phyloP scores from a whole-genome alignment of 2,797 vertebrate species.

The Falco peregrinus region DNA sequence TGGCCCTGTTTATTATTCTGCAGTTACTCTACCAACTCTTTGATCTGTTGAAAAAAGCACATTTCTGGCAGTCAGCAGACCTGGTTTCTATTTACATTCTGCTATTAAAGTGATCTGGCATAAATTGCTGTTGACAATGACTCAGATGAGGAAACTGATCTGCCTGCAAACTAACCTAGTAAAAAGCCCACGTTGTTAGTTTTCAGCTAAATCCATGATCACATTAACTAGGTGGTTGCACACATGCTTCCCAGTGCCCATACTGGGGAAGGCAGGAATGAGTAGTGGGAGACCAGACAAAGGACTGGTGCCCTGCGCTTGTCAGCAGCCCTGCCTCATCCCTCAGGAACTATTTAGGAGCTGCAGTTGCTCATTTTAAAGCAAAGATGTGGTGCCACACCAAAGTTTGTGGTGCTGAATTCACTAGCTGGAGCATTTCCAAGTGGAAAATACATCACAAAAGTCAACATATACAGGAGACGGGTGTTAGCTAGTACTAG shows the following conservation, averaged over 20 bases:
- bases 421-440: background rate
- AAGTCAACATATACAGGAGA: background rate
- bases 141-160: background rate
- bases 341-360: background rate
- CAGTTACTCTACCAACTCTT: background rate
- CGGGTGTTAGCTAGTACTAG: background rate
- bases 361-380: background rate
- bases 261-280: background rate
- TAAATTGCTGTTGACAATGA: background rate
- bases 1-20: background rate
- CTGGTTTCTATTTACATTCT: background rate
- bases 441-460: background rate
- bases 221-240: background rate
- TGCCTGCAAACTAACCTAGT: background rate
- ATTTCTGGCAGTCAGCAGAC: slow-evolving; percentile 2
- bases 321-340: background rate
- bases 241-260: background rate
- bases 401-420: background rate
- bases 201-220: background rate
- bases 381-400: background rate
- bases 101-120: background rate
- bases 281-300: background rate
- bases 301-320: background rate
- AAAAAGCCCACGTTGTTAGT: background rate
- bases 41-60: background rate